Evolutionary conservation across 2,888 invertebrate genomes (phyloP).

Genomic region (Torymus tubicola): DNA sequence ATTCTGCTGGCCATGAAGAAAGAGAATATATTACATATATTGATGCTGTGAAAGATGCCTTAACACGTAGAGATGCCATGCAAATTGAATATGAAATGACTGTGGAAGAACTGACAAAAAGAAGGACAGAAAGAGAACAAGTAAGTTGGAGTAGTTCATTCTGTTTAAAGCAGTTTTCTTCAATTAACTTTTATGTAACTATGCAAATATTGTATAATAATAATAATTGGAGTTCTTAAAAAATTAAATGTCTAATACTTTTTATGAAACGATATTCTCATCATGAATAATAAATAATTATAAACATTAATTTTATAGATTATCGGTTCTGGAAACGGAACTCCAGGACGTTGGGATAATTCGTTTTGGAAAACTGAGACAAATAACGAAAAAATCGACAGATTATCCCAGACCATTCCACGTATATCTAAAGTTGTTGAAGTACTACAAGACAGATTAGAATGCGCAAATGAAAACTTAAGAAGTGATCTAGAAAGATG

Average conservation of each 20-base stretch:
- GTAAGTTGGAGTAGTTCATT: slow-evolving; percentile 70
- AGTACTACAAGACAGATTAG: slow-evolving; percentile 80
- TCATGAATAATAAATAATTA: not conserved
- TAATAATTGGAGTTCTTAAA: too few relatives aligned
- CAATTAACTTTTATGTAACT: too few relatives aligned
- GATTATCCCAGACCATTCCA: slow-evolving; percentile 76
- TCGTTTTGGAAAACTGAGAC: slow-evolving; percentile 81
- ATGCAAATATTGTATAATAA: too few relatives aligned
- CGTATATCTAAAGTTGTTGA: slow-evolving; percentile 78
- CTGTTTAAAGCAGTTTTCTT: not conserved
- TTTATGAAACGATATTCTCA: too few relatives aligned
- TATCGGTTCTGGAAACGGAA: slow-evolving; percentile 61
- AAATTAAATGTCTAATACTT: too few relatives aligned
- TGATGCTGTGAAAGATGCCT: slow-evolving; percentile 83
- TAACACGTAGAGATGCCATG: slow-evolving; percentile 81
- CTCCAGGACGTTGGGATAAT: slow-evolving; percentile 71
- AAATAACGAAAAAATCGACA: slow-evolving; percentile 78
- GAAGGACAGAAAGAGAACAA: slow-evolving; percentile 81
- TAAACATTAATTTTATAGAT: slow-evolving; percentile 44
- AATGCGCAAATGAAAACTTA: slow-evolving; percentile 84
- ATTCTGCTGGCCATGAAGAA: slow-evolving; percentile 76
- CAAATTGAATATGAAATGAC: slow-evolving; percentile 82
- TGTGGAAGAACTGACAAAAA: slow-evolving; percentile 81
- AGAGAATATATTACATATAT: slow-evolving; percentile 83
- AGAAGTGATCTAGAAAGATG: slow-evolving; percentile 83